These are phyloP conservation scores for Spisula subtruncata DNA, from an alignment of 2,888 invertebrate species.

Conservation along the genomic window DNA sequence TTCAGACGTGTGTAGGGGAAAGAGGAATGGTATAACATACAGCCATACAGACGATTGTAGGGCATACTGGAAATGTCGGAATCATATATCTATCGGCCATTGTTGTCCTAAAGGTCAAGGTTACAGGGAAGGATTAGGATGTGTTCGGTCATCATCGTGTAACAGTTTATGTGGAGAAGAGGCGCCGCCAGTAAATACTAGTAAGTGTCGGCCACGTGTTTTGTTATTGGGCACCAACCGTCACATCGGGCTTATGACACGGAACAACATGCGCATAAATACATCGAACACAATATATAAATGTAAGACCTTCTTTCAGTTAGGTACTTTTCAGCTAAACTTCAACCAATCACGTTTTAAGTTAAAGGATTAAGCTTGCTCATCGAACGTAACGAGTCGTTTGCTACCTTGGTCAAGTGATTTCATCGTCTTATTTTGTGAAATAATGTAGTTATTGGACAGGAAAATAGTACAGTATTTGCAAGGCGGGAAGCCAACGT, in stretches of 20 bases:
- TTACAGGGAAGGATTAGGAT: constrained; percentile 61
- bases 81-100: constrained; percentile 68
- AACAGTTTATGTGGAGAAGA: constrained; percentile 43
- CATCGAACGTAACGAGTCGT: neutral
- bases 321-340: no score
- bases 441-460: no score
- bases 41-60: constrained; percentile 62
- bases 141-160: constrained; percentile 61
- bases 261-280: no score
- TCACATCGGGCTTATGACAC: no score
- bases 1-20: constrained; percentile 55
- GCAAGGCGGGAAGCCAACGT: no score
- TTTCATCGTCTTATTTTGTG: neutral
- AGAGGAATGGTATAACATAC: constrained; percentile 38
- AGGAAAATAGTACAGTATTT: no score
- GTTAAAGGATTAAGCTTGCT: no score
- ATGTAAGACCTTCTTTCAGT: no score
- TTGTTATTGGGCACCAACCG: no score
- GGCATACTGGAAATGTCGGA: constrained; percentile 71
- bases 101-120: constrained; percentile 71
- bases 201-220: neutral
- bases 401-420: neutral
- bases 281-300: no score
- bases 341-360: no score
- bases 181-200: neutral